A percentile compares a stretch with the other conserved stretches of the same genome.
Conservation (phyloP, 2,113 vertebrate species). For the Cephalopterus ornatus region DNA sequence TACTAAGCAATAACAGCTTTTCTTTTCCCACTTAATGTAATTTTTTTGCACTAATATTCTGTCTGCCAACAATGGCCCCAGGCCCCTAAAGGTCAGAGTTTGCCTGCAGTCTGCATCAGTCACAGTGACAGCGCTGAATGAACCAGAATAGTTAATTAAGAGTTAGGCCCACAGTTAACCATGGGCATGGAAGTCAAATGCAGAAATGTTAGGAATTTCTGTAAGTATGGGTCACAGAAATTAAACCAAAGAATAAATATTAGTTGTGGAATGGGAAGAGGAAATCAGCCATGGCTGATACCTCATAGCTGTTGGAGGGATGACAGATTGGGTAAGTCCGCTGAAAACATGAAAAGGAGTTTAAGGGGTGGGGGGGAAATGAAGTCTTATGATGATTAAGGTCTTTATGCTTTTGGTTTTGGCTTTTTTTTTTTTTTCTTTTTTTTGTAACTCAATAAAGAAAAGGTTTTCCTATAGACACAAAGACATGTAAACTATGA, state of each 20-base stretch:
- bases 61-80: slow-evolving; percentile 77
- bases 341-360: slow-evolving; percentile 74
- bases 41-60: slow-evolving; percentile 67
- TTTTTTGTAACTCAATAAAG: slow-evolving; percentile 25
- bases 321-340: slow-evolving; percentile 72
- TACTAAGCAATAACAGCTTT: slow-evolving; percentile 86
- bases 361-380: slow-evolving; percentile 46
- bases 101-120: slow-evolving; percentile 88
- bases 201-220: slow-evolving; percentile 87
- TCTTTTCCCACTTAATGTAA: slow-evolving; percentile 72
- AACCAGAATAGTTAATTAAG: slow-evolving; percentile 78
- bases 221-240: slow-evolving; percentile 84
- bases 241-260: slow-evolving; percentile 84
- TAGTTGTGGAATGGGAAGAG: slow-evolving; percentile 80
- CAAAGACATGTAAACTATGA: slow-evolving; percentile 81
- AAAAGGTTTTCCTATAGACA: slow-evolving; percentile 73
- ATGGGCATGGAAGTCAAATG: slow-evolving; percentile 81
- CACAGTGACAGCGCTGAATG: slow-evolving; percentile 88
- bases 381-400: slow-evolving; percentile 72
- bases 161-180: slow-evolving; percentile 80
- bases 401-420: slow-evolving; percentile 50
- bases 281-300: slow-evolving; percentile 74
- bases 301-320: slow-evolving; percentile 72
- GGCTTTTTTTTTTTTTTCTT: neutral
- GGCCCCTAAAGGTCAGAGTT: slow-evolving; percentile 85